Evolutionary conservation across 2,113 vertebrate species (phyloP).

Genomic region (Dasyprocta punctata): DNA sequence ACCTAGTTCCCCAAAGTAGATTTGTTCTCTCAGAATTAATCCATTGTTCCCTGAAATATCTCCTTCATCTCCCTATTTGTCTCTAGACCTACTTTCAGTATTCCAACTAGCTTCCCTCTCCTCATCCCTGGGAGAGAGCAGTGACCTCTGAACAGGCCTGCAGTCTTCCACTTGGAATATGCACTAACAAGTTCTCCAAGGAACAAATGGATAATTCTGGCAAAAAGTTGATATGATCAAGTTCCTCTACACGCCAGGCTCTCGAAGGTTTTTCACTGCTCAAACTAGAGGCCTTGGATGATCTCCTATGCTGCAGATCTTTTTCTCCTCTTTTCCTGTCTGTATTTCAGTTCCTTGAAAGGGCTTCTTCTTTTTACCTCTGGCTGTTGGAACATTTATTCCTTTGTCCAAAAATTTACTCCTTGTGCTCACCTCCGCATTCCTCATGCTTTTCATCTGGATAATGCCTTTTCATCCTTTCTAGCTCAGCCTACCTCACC

Average conservation of each 20-base stretch:
- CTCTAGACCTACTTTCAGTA: background rate
- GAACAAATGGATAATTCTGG: background rate
- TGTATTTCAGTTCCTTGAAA: background rate
- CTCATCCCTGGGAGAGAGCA: background rate
- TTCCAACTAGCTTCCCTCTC: accelerated
- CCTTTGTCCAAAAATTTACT: background rate
- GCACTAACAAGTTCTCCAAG: background rate
- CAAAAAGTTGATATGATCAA: background rate
- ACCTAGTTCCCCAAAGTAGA: background rate
- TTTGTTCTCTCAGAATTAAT: background rate
- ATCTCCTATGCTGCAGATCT: background rate
- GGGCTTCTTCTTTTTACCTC: background rate
- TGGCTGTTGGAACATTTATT: background rate
- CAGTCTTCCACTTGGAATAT: background rate
- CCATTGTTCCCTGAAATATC: background rate
- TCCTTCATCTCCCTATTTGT: background rate
- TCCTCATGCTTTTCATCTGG: background rate
- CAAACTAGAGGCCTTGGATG: accelerated
- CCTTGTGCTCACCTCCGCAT: background rate
- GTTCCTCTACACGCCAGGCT: background rate
- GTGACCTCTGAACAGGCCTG: background rate
- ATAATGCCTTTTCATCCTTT: background rate
- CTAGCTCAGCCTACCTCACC: background rate
- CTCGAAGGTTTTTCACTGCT: background rate
- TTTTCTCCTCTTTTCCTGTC: background rate